A percentile compares a stretch with the other conserved stretches of the same genome.
These are phyloP conservation scores for Crambe crambe DNA, from an alignment of 37 sponge, comb jelly and placozoan genomes.

Conservation along the genomic window DNA sequence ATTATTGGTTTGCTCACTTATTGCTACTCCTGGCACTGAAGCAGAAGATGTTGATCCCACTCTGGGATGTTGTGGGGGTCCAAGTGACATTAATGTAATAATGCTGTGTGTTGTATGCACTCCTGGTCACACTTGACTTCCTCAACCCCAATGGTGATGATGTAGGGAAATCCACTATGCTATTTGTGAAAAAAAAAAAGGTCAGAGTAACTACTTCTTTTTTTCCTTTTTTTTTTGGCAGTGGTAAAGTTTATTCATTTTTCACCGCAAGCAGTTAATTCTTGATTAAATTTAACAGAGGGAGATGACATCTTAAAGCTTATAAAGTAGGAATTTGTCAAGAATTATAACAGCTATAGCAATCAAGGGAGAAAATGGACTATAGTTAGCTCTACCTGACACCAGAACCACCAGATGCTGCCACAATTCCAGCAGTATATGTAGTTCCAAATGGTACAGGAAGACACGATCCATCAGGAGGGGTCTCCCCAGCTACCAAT, in stretches of 20 bases:
- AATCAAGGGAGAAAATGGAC: too few relatives aligned
- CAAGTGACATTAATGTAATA: constrained; percentile 40
- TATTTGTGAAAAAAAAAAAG: neutral
- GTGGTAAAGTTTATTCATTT: too few relatives aligned
- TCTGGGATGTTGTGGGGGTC: constrained; percentile 19
- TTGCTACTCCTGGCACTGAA: constrained; percentile 25
- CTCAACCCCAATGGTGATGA: constrained; percentile 27
- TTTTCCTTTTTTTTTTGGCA: too few relatives aligned
- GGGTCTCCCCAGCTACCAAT: constrained; percentile 15
- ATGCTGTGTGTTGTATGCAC: neutral
- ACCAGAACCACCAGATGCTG: constrained; percentile 5
- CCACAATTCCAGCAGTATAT: constrained; percentile 15
- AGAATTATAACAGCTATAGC: too few relatives aligned
- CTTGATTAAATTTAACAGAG: neutral
- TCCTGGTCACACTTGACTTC: neutral
- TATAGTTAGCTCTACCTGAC: constrained; percentile 26
- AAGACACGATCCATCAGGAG: constrained; percentile 31
- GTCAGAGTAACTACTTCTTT: too few relatives aligned
- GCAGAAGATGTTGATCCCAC: constrained; percentile 39
- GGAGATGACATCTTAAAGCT: too few relatives aligned
- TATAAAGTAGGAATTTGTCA: too few relatives aligned
- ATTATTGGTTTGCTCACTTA: constrained; percentile 7
- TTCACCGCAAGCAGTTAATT: too few relatives aligned
- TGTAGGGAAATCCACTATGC: constrained; percentile 31
- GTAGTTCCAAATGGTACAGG: constrained; percentile 21